Base-by-base conservation (phyloP, 2,888 invertebrate genomes). In the Caenorhabditis uteleia region DNA sequence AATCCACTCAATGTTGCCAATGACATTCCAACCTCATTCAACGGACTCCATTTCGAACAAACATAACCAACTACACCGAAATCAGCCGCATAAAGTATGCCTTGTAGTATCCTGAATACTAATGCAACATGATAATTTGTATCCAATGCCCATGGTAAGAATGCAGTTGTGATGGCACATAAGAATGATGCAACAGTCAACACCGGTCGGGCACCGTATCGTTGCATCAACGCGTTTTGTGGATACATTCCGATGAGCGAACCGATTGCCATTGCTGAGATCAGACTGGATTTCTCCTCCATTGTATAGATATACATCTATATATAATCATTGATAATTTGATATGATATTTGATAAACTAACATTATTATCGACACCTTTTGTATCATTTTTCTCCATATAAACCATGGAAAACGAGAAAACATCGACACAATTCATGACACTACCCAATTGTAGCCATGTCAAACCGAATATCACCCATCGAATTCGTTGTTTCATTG, bases 181-280 rank as follows among this genome's bases (percentile, higher is more conserved):
- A 67, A 42, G 1, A 62, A 18, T 48, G 60, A 59, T 20, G 70
- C 62, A 8, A 23, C 21, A 6, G 60, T 64, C n/a, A 70, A 45
- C 2, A 60, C 47, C 3, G 33, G 21, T 16, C 67, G 53, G 0
- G 70, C 56, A 6, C 70, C 70, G 31, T 60, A 67, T 27, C 45
- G 39, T 36, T 60, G 60, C 57, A 70, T 62, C 33, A 70, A 29
- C 26, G 33, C 20, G 36, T 67, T 70, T 46, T 67, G 67, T 7
- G 70, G 67, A 44, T 70, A 70, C 70, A 70, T 67, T 45, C 70
- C 70, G 14, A 70, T 67, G 6, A 70, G 64, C 1, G 64, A 64
- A 8, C 70, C 70, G 8, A 70, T 64, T 10, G 70, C 70, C 67
- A 67, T 70, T 3, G 61, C 60, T 18, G 70, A 67, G 45, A 70